phyloP scores from a whole-genome alignment of 1,140 invertebrate species.

The Orius laevigatus region DNA sequence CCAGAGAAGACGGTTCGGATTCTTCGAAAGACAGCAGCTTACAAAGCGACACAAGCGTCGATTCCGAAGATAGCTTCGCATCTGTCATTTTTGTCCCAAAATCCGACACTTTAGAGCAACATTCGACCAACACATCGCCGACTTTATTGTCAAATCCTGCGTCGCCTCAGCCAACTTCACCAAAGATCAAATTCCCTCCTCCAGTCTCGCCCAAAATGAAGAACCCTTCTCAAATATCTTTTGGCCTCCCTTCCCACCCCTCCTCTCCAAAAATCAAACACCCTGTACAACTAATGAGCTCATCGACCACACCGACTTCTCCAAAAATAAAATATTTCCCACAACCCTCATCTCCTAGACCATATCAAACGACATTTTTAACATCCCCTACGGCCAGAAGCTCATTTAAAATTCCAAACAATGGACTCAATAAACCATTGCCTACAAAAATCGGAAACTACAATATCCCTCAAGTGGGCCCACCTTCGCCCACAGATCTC shows the following conservation, averaged over 20 bases:
- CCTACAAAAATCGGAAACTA: background rate
- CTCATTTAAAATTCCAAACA: constrained; percentile 15
- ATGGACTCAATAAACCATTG: background rate
- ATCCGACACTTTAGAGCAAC: constrained; percentile 34
- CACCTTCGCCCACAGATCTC: constrained; percentile 11
- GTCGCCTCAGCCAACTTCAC: constrained; percentile 41
- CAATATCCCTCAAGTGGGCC: background rate
- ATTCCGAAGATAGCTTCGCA: constrained; percentile 81
- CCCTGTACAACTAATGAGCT: constrained; percentile 20
- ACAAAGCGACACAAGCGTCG: constrained; percentile 82
- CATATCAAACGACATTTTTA: constrained; percentile 17
- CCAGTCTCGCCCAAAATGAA: constrained; percentile 21
- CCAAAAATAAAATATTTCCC: constrained; percentile 38
- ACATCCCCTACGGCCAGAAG: constrained; percentile 18
- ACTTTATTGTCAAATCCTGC: constrained; percentile 22
- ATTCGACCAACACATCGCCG: constrained; percentile 33
- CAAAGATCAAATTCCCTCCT: constrained; percentile 33
- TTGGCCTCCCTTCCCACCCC: constrained; percentile 37
- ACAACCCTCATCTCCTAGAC: constrained; percentile 32
- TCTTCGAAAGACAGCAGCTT: constrained; percentile 82
- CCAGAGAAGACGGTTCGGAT: constrained; percentile 71
- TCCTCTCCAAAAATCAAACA: constrained; percentile 42
- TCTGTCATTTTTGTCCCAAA: constrained; percentile 79
- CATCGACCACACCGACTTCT: constrained; percentile 35
- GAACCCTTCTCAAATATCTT: constrained; percentile 15